Evolutionary conservation across 2,888 invertebrate genomes (phyloP).

Genomic region (Linnaemya tessellans): DNA sequence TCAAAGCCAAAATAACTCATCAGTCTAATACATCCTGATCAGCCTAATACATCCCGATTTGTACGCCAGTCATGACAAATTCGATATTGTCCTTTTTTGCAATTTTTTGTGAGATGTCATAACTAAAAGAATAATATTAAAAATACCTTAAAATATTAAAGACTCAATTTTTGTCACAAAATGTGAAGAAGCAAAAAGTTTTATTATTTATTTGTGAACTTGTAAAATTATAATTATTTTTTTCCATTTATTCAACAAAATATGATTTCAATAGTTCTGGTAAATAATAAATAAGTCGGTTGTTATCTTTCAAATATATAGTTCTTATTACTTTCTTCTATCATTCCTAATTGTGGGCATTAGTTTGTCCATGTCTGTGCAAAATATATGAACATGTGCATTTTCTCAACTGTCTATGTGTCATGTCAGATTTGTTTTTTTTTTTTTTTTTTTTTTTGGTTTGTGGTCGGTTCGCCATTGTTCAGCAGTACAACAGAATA

Average conservation of each 20-base stretch:
- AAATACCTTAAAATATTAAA: too few relatives aligned
- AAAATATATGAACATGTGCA: background rate
- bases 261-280: background rate
- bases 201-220: too few relatives aligned
- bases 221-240: background rate
- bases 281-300: slow-evolving; percentile 4
- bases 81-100: too few relatives aligned
- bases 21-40: too few relatives aligned
- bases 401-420: slow-evolving; percentile 16
- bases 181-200: too few relatives aligned
- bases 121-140: too few relatives aligned
- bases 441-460: background rate
- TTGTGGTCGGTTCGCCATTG: slow-evolving; percentile 38
- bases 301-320: background rate
- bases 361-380: background rate
- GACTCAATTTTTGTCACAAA: too few relatives aligned
- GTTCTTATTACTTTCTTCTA: background rate
- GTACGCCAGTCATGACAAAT: too few relatives aligned
- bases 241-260: background rate
- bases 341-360: background rate
- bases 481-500: background rate
- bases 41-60: too few relatives aligned
- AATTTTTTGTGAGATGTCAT: too few relatives aligned
- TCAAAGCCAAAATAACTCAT: too few relatives aligned
- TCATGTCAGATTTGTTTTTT: slow-evolving; percentile 21